Percentiles rank a stretch among this genome's conserved stretches.
Conservation (phyloP, 1,140 invertebrate species). For the Physella acuta region DNA sequence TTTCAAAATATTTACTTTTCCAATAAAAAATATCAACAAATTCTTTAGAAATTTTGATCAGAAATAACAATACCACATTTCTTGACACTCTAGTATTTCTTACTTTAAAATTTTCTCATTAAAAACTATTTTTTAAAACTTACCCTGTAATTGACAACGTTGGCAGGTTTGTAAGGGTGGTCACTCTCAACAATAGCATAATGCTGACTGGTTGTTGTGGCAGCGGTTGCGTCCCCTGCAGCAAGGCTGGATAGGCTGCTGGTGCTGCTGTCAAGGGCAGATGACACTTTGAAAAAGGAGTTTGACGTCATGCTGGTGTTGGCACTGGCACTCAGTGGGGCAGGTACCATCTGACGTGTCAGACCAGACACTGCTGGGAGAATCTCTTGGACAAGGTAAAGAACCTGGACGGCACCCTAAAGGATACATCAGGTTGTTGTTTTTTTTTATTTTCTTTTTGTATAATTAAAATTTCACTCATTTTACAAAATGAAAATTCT, state of each 20-base stretch:
- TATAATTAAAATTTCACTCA: too few relatives aligned
- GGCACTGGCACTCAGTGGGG: constrained; percentile 22
- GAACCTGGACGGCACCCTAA: constrained; percentile 86
- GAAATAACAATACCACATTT: too few relatives aligned
- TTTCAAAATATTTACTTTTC: too few relatives aligned
- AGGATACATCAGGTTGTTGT: too few relatives aligned
- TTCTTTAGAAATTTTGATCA: too few relatives aligned
- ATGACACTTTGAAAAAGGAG: neutral
- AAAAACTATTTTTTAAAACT: too few relatives aligned
- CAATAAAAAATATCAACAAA: too few relatives aligned
- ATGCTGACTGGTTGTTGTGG: constrained; percentile 72
- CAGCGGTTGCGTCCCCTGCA: constrained; percentile 22
- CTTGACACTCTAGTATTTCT: too few relatives aligned
- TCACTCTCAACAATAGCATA: constrained; percentile 93
- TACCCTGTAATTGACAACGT: constrained; percentile 81
- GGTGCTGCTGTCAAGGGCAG: constrained; percentile 6
- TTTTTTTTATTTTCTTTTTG: too few relatives aligned
- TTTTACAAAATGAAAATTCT: too few relatives aligned
- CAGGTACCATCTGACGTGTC: constrained; percentile 65
- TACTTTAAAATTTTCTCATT: too few relatives aligned
- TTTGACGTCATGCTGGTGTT: neutral
- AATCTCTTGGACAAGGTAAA: constrained; percentile 87
- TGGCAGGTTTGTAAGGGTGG: constrained; percentile 92
- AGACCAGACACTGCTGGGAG: constrained; percentile 85
- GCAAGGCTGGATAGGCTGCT: constrained; percentile 6